These are phyloP conservation scores for Gracilinanus agilis DNA, from an alignment of 2,113 vertebrate species.

Conservation along the genomic window DNA sequence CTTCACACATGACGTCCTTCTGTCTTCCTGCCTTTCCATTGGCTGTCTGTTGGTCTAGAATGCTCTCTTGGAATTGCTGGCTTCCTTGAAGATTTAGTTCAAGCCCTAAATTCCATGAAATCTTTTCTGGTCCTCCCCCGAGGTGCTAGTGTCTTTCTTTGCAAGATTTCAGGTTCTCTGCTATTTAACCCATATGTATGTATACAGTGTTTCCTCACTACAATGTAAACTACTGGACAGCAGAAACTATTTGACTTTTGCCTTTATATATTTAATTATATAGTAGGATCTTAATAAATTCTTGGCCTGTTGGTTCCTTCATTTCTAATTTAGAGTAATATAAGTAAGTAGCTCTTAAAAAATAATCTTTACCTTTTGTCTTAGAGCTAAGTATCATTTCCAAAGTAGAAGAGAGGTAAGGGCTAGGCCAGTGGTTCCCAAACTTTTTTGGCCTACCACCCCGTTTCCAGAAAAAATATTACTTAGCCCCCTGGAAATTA, in stretches of 20 bases:
- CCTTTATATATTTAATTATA: neutral
- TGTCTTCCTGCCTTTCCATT: neutral
- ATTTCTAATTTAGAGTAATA: slow-evolving; percentile 31
- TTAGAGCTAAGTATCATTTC: too few relatives aligned
- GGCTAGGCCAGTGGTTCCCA: too few relatives aligned
- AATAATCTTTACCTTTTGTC: too few relatives aligned
- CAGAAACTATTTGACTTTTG: neutral
- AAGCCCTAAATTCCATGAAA: neutral
- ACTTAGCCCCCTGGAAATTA: too few relatives aligned
- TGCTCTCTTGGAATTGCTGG: neutral
- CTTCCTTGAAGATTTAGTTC: neutral
- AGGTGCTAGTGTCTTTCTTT: neutral
- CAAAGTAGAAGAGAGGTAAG: too few relatives aligned
- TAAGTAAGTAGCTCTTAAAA: slow-evolving; percentile 13
- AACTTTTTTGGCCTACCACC: too few relatives aligned
- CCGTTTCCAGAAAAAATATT: too few relatives aligned
- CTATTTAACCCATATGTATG: neutral
- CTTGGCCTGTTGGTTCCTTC: neutral
- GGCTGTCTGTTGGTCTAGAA: neutral
- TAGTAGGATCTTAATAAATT: neutral
- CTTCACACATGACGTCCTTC: neutral
- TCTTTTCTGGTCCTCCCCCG: neutral
- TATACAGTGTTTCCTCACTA: neutral
- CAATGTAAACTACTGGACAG: neutral
- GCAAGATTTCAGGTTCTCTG: neutral